Percentiles rank a stretch among this genome's conserved stretches.
These are phyloP conservation scores for Trichonephila clavipes DNA, from an alignment of 1,140 invertebrate genomes.

Conservation along the genomic window DNA sequence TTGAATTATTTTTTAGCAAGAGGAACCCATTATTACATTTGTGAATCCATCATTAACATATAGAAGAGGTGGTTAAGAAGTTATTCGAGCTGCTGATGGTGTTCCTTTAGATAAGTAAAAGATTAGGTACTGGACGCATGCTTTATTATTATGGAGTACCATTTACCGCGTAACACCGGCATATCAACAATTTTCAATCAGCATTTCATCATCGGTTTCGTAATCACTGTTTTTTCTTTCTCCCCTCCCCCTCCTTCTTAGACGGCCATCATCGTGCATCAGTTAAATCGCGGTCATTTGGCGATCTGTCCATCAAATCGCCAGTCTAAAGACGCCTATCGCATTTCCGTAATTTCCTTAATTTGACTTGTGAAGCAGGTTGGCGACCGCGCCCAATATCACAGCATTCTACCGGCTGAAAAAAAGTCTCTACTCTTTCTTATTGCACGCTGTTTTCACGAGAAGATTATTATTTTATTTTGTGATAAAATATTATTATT, in stretches of 20 bases:
- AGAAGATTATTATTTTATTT: too few species aligned
- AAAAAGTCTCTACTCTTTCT: background rate
- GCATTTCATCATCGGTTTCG: conserved; percentile 28
- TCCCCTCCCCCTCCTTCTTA: background rate
- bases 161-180: conserved; percentile 28
- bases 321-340: conserved; percentile 35
- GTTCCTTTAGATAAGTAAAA: background rate
- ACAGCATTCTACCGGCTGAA: background rate
- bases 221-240: conserved; percentile 8
- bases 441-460: too few species aligned
- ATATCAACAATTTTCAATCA: conserved; percentile 41
- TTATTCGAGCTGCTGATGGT: background rate
- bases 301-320: conserved; percentile 13
- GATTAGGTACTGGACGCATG: background rate
- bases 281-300: conserved; percentile 41
- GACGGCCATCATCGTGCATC: background rate
- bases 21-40: background rate
- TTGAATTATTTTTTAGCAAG: background rate
- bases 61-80: background rate
- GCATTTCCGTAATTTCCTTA: conserved; percentile 47
- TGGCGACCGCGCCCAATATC: background rate
- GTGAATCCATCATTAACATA: conserved; percentile 22
- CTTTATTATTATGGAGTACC: conserved; percentile 30
- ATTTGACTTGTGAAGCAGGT: background rate
- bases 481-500: too few species aligned